Evolutionary conservation across 2,797 vertebrate species (phyloP).

Genomic region (Ptychobarbus kaznakovi): DNA sequence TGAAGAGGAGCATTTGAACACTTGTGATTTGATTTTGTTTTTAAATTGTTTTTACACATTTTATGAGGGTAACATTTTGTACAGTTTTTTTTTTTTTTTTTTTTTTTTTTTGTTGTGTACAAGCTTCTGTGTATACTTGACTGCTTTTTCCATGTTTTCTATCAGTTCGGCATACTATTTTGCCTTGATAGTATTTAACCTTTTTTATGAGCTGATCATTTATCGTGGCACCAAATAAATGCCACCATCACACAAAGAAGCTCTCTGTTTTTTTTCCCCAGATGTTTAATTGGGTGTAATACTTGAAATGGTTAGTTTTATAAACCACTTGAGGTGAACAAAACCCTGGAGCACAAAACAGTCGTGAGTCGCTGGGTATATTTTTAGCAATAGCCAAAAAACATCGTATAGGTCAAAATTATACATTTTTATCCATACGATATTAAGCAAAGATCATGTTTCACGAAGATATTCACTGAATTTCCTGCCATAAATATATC

Average conservation of each 20-base stretch:
- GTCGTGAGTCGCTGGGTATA: too few relatives aligned
- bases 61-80: conserved; percentile 18
- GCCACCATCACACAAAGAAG: neutral
- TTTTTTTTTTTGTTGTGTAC: neutral
- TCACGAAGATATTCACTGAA: too few relatives aligned
- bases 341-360: too few relatives aligned
- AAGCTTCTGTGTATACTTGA: neutral
- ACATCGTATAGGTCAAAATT: too few relatives aligned
- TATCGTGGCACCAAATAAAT: conserved; percentile 21
- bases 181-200: neutral
- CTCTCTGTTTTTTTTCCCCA: neutral
- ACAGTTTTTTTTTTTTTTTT: neutral
- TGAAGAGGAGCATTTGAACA: neutral
- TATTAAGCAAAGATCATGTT: too few relatives aligned
- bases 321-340: neutral
- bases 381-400: too few relatives aligned
- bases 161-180: neutral
- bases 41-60: neutral
- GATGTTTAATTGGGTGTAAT: neutral
- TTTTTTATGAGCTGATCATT: neutral
- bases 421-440: too few relatives aligned
- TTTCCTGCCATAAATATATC: too few relatives aligned
- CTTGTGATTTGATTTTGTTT: neutral
- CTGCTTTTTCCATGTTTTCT: neutral
- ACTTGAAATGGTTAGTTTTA: neutral